A percentile compares a stretch with the other conserved stretches of the same genome.
phyloP scores from a whole-genome alignment of 2,888 invertebrate species.

The Nasonovia ribisnigri region DNA sequence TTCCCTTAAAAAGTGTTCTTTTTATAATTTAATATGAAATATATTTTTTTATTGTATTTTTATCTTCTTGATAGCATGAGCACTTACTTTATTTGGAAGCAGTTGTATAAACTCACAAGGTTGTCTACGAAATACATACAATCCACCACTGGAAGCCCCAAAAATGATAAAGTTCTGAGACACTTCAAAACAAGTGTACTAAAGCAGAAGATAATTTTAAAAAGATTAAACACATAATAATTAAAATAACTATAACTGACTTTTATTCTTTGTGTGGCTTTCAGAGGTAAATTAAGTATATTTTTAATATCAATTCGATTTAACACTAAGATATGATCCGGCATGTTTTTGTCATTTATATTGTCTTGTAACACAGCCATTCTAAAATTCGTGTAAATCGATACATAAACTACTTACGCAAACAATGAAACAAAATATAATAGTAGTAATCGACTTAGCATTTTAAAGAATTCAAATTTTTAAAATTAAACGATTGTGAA shows the following conservation, averaged over 20 bases:
- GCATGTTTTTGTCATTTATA: slow-evolving; percentile 18
- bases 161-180: slow-evolving; percentile 81
- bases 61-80: not conserved
- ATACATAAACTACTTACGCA: not conserved
- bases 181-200: slow-evolving; percentile 84
- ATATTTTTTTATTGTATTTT: not conserved
- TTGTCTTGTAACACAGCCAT: slow-evolving; percentile 39
- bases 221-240: not conserved
- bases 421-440: not conserved
- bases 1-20: not conserved
- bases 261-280: slow-evolving; percentile 67
- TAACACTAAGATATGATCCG: slow-evolving; percentile 61
- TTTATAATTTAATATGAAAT: not conserved
- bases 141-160: slow-evolving; percentile 85
- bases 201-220: slow-evolving; percentile 69
- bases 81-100: slow-evolving; percentile 80
- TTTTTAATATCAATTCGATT: slow-evolving; percentile 66
- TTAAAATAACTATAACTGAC: slow-evolving; percentile 59
- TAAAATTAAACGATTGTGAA: not conserved
- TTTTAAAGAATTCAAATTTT: not conserved
- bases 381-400: not conserved
- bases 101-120: slow-evolving; percentile 83
- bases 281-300: slow-evolving; percentile 67
- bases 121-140: slow-evolving; percentile 82
- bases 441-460: not conserved